A percentile compares a stretch with the other conserved stretches of the same genome.
Evolutionary conservation across 2,888 invertebrate genomes (phyloP).

Genomic region (Bugula neritina): DNA sequence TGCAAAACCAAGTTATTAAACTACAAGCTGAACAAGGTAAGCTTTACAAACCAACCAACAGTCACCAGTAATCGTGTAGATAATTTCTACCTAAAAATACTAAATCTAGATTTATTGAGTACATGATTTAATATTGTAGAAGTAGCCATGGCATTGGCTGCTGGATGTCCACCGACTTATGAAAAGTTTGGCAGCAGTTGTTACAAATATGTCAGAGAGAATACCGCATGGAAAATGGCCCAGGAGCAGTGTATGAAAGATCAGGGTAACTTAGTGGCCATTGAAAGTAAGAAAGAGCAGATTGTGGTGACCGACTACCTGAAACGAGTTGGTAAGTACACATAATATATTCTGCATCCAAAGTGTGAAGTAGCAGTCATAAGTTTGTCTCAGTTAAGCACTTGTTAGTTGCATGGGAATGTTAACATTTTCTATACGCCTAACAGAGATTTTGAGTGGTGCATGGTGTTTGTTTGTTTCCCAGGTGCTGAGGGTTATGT

Average conservation of each 20-base stretch:
- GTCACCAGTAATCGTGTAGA: too few species aligned
- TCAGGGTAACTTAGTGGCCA: conserved; percentile 22
- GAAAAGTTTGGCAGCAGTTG: conserved; percentile 21
- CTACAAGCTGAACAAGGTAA: conserved; percentile 25
- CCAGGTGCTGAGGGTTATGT: conserved; percentile 7
- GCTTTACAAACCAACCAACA: too few species aligned
- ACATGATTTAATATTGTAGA: too few species aligned
- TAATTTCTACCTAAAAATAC: too few species aligned
- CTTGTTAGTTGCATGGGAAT: too few species aligned
- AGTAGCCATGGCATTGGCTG: conserved; percentile 24
- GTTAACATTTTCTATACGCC: too few species aligned
- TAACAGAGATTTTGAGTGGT: background rate
- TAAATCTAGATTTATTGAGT: too few species aligned
- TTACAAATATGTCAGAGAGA: conserved; percentile 27
- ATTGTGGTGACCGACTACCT: conserved; percentile 11
- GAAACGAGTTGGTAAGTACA: conserved; percentile 18
- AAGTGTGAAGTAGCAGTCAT: too few species aligned
- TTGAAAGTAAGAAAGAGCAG: conserved; percentile 23
- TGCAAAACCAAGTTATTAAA: conserved; percentile 11
- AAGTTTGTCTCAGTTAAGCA: too few species aligned
- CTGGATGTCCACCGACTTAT: conserved; percentile 27
- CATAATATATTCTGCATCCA: too few species aligned
- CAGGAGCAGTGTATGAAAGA: conserved; percentile 28
- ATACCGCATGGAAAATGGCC: conserved; percentile 22
- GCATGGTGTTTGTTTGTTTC: background rate